Conservation (phyloP, 2,888 invertebrate genomes). For the Coenonympha glycerion region DNA sequence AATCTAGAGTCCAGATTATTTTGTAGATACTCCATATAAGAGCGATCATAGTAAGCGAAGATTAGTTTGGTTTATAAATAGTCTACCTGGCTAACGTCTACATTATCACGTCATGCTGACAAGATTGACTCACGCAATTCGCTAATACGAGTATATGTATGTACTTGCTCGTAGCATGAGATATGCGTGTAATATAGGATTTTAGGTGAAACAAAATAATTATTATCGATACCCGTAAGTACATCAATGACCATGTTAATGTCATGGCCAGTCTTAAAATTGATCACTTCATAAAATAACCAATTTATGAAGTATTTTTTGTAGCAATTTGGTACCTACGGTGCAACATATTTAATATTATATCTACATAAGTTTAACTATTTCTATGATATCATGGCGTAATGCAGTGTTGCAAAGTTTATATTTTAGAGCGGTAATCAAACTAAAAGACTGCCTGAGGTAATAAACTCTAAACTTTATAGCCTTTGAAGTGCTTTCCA, state of each 20-base stretch:
- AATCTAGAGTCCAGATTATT: not conserved
- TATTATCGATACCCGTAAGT: too few species aligned
- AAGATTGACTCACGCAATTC: constrained; percentile 15
- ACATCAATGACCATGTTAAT: too few species aligned
- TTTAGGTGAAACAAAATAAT: too few species aligned
- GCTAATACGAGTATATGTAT: constrained; percentile 7
- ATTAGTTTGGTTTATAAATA: constrained; percentile 17
- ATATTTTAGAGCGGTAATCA: constrained; percentile 1
- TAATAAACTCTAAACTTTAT: constrained; percentile 4
- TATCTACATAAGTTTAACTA: not conserved
- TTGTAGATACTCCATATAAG: not conserved
- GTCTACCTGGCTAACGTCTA: constrained; percentile 19
- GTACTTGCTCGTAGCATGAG: too few species aligned
- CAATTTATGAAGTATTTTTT: too few species aligned
- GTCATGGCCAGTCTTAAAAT: too few species aligned
- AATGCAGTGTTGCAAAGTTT: constrained; percentile 7
- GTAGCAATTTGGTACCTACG: too few species aligned
- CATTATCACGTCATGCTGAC: constrained; percentile 21
- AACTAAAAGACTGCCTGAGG: not conserved
- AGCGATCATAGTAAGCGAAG: not conserved
- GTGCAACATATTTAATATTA: too few species aligned
- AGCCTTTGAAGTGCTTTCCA: not conserved
- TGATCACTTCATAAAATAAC: too few species aligned
- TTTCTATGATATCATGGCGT: not conserved
- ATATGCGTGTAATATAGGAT: too few species aligned